phyloP scores from a whole-genome alignment of 2,113 vertebrate genomes.

The Okapia johnstoni region DNA sequence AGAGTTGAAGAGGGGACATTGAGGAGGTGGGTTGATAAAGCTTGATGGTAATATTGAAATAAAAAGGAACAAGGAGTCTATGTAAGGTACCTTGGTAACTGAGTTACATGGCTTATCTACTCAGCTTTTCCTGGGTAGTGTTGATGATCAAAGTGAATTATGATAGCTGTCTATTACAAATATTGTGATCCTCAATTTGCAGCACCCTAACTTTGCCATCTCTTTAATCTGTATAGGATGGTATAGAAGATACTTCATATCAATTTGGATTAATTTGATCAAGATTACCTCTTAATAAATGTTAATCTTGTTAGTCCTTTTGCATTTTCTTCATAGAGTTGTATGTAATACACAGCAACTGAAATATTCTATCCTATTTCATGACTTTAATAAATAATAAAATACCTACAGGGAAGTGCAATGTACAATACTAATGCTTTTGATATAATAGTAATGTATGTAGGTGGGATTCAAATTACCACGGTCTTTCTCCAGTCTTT shows the following conservation, averaged over 20 bases:
- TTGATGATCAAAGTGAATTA: conserved; percentile 21
- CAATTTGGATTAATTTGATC: conserved; percentile 35
- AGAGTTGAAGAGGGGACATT: background rate
- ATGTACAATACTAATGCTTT: background rate
- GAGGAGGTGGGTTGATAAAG: background rate
- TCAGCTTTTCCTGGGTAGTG: background rate
- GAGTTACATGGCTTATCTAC: background rate
- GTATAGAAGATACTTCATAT: background rate
- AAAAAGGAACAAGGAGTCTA: background rate
- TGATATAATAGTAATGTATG: background rate
- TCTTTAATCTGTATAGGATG: background rate
- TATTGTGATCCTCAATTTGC: background rate
- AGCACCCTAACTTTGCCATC: background rate
- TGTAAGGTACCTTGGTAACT: background rate
- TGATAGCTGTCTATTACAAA: background rate
- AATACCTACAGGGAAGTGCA: background rate
- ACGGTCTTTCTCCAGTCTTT: background rate
- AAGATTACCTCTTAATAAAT: conserved; percentile 15
- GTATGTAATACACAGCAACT: background rate
- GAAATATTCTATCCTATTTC: conserved; percentile 1
- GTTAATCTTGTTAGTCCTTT: background rate
- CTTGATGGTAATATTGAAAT: background rate
- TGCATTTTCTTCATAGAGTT: background rate
- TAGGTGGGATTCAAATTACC: background rate
- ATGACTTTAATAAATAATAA: background rate